A percentile compares a stretch with the other conserved stretches of the same genome.
phyloP scores from a whole-genome alignment of 2,797 vertebrate genomes.

The Meda fulgida region DNA sequence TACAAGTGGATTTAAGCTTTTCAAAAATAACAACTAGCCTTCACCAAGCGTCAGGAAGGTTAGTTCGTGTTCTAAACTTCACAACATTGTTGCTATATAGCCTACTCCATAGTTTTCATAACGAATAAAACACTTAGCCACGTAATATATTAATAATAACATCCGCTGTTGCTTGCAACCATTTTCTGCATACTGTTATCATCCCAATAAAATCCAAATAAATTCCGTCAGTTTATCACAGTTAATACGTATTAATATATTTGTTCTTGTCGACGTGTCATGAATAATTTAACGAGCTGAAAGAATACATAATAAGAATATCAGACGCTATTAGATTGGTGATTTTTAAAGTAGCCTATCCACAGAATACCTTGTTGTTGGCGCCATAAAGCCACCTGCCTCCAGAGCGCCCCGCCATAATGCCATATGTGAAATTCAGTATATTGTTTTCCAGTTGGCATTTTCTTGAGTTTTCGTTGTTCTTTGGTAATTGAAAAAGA shows the following conservation, averaged over 20 bases:
- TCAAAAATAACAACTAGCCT: not conserved
- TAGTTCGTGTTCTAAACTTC: not conserved
- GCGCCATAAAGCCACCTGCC: constrained; percentile 72
- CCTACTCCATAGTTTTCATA: not conserved
- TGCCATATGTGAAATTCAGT: constrained; percentile 28
- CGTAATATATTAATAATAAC: not conserved
- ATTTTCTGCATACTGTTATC: not conserved
- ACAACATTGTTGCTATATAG: not conserved
- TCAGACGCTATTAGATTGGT: constrained; percentile 64
- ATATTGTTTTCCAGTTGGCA: constrained; percentile 14
- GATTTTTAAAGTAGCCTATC: constrained; percentile 46
- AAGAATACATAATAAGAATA: constrained; percentile 55
- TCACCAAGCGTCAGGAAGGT: not conserved
- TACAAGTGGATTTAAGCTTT: not conserved
- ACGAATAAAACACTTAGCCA: not conserved
- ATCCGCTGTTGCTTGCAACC: not conserved
- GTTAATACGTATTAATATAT: not conserved
- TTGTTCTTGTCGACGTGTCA: not conserved
- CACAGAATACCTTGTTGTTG: constrained; percentile 56
- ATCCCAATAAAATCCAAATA: not conserved
- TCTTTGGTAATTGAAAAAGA: constrained; percentile 5
- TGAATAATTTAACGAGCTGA: not conserved
- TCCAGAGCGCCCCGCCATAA: constrained; percentile 58
- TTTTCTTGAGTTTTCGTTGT: constrained; percentile 16
- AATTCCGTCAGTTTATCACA: not conserved